Evolutionary conservation across 2,888 invertebrate genomes (phyloP).

Genomic region (Heliconius hortense): DNA sequence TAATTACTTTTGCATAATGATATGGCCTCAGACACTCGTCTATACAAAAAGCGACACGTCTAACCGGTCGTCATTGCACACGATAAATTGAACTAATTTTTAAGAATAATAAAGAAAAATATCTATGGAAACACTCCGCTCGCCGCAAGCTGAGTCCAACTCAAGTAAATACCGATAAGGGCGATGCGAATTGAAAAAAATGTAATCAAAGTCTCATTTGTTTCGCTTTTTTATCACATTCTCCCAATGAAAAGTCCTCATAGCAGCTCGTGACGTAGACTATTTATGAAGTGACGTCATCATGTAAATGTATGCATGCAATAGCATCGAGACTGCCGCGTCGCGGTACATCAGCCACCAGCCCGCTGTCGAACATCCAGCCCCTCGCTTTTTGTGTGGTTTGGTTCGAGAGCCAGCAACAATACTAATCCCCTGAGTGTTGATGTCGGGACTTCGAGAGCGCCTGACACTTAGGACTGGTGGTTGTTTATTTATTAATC

Average conservation of each 20-base stretch:
- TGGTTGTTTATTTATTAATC: neutral
- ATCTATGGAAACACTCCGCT: conserved; percentile 1
- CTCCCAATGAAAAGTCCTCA: conserved; percentile 12
- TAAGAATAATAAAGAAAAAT: conserved; percentile 12
- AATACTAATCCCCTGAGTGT: conserved; percentile 19
- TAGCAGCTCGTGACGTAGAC: conserved; percentile 17
- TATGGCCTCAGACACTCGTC: neutral
- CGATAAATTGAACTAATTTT: conserved; percentile 17
- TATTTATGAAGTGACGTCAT: conserved; percentile 35
- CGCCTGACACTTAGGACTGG: neutral
- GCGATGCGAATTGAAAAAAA: conserved; percentile 16
- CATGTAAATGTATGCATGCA: conserved; percentile 18
- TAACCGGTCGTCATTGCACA: conserved; percentile 23
- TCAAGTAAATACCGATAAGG: conserved; percentile 11
- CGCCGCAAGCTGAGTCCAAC: conserved; percentile 3
- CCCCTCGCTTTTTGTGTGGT: conserved; percentile 32
- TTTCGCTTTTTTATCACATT: conserved; percentile 27
- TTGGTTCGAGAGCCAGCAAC: conserved; percentile 3
- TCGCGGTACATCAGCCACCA: conserved; percentile 28
- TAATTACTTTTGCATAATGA: conserved; percentile 25
- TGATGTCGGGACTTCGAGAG: neutral
- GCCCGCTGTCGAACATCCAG: conserved; percentile 30
- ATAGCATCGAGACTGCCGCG: conserved; percentile 34
- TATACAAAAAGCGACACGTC: conserved; percentile 17
- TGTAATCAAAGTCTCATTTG: conserved; percentile 12